Evolutionary conservation across 2,888 invertebrate genomes (phyloP), one percentile per base, ranked within the genome.

Genomic region (Micropterix aruncella): DNA sequence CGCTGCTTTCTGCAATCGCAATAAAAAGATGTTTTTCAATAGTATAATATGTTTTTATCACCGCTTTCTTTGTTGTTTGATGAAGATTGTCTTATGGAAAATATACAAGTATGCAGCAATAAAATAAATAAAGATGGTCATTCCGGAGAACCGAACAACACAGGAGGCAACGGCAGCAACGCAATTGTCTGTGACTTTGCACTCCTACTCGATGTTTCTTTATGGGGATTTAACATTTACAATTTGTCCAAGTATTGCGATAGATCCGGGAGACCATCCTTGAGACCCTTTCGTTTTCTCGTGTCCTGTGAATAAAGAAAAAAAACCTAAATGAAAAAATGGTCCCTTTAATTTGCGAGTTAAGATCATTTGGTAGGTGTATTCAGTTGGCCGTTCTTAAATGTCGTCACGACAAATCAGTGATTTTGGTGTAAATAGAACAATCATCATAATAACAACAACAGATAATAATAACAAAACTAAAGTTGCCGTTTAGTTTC

Each of bases 271-370:
- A 99, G 80, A 65, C 91, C 92, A 63, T 96, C 96, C 74, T 96
- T 97, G 62, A 99, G 79, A 69, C 97, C 97, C 80, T 99, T 99
- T 70, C 99, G 83, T 76, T 97, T 97, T 66, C 99, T 88, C 56
- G 91, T 96, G 46, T 93, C 93, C 79, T 83, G 72, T 41, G 72
- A 68, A 53, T 48, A 52, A 56, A 56, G 46, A n/a, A n/a, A 15
- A 3, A 40, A n/a, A n/a, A n/a, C n/a, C n/a, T n/a, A n/a, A n/a
- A n/a, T n/a, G n/a, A n/a, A n/a, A n/a, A n/a, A n/a, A n/a, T n/a
- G n/a, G n/a, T n/a, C n/a, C n/a, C n/a, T n/a, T n/a, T n/a, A n/a
- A n/a, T n/a, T n/a, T n/a, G n/a, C n/a, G n/a, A n/a, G n/a, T n/a
- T n/a, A n/a, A n/a, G n/a, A n/a, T n/a, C n/a, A n/a, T n/a, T n/a